These are phyloP conservation scores for Gymnothorax reevesii DNA, from an alignment of 2,797 vertebrate genomes.

Conservation along the genomic window DNA sequence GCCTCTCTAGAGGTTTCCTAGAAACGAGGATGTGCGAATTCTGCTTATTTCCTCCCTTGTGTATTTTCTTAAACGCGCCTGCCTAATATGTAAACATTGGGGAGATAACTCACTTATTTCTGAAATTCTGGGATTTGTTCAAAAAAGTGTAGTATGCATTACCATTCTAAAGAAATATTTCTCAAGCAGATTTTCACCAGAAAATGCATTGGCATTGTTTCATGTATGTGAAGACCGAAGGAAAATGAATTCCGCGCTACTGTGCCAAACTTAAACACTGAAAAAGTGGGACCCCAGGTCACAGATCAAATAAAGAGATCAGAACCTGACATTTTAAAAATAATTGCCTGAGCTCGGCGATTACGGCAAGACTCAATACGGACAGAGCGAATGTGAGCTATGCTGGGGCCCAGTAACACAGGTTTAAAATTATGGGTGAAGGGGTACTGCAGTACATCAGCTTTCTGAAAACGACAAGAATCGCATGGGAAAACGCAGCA, in stretches of 20 bases:
- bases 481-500: conserved; percentile 28
- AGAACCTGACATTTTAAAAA: not conserved
- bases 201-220: not conserved
- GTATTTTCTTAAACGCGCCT: not conserved
- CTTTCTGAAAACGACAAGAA: not conserved
- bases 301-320: not conserved
- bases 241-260: not conserved
- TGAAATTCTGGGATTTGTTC: not conserved
- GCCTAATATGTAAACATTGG: not conserved
- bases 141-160: not conserved
- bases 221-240: not conserved
- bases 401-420: not conserved
- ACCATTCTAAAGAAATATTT: not conserved
- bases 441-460: conserved; percentile 3
- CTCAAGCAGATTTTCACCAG: not conserved
- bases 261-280: too few relatives aligned
- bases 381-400: not conserved
- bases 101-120: not conserved
- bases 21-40: conserved; percentile 22
- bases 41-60: conserved; percentile 9
- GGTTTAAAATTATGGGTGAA: not conserved
- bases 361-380: not conserved
- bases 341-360: not conserved
- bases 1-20: not conserved
- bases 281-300: not conserved